Evolutionary conservation across 1,140 invertebrate genomes (phyloP), one percentile per base, ranked within the genome.

Genomic region (fruit fly (Drosophila melanogaster)): DNA sequence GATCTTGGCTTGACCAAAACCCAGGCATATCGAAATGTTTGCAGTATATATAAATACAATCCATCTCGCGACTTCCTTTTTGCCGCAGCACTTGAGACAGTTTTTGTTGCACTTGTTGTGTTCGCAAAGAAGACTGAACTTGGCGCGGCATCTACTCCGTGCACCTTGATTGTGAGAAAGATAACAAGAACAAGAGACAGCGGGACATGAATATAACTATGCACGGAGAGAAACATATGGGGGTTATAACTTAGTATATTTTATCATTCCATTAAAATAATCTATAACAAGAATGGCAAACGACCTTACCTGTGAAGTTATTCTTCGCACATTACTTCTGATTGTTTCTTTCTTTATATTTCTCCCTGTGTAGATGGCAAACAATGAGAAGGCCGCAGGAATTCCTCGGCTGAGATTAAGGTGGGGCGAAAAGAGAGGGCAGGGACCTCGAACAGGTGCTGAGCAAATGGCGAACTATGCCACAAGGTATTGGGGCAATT

Each of bases 401-500:
- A 90, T 90, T 85, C 80, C 66, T 61, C 55, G 37, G 60, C 85
- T 46, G 75, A 90, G 80, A 90, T 85, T 90, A 90, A 81, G 73
- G n/a, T 15, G 33, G 46, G 46, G 46, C n/a, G 40, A 24, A 33
- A 38, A 37, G 54, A 30, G 56, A 12, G 12, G 43, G 61, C 44
- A 33, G 30, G 38, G 30, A 40, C 57, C 56, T 43, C 53, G 66
- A 89, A 89, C 84, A 89, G 83, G 83, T 87, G 83, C 84, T 89
- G 84, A 73, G 73, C 74, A 89, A 86, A 83, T 87, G 84, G 83
- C 79, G 77, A 90, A 91, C 79, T 90, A 90, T 90, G 87, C 89
- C 89, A 91, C 84, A 91, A 89, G 83, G 87, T 90, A 90, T 91
- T 91, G 89, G 78, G 84, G 89, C 87, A 90, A 90, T 90, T 90